Conservation (phyloP, 2,113 vertebrate genomes). For the Muntiacus muntjak region DNA sequence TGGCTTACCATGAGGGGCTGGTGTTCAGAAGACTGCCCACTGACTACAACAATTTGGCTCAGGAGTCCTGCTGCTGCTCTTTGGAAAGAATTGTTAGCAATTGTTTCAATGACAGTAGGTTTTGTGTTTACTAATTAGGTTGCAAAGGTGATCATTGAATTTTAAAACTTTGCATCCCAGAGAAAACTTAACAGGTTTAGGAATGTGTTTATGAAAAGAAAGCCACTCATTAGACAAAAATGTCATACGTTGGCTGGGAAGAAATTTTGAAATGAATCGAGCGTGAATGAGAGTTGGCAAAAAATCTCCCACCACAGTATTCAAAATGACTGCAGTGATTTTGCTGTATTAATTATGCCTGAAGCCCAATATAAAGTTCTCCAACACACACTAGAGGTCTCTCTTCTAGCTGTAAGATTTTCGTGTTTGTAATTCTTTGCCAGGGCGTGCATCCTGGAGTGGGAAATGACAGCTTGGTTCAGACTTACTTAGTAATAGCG, state of each 20-base stretch:
- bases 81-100: constrained; percentile 23
- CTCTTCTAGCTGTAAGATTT: constrained; percentile 76
- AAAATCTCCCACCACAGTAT: constrained; percentile 61
- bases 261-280: constrained; percentile 57
- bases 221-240: background rate
- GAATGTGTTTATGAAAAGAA: constrained; percentile 2
- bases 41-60: background rate
- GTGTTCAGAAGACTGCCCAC: background rate
- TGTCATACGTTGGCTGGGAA: background rate
- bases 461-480: background rate
- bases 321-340: constrained; percentile 80
- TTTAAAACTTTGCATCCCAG: constrained; percentile 54
- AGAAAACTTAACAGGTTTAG: constrained; percentile 43
- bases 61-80: background rate
- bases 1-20: constrained; percentile 22
- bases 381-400: constrained; percentile 84
- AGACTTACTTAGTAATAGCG: background rate
- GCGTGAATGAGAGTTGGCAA: constrained; percentile 39
- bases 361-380: constrained; percentile 69
- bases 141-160: constrained; percentile 52
- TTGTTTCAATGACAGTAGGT: background rate
- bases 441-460: background rate
- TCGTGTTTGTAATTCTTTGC: constrained; percentile 57
- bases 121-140: constrained; percentile 48
- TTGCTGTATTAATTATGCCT: constrained; percentile 77